These are phyloP conservation scores for Triplophysa yarkandensis DNA, from an alignment of 2,797 vertebrate species.

Conservation along the genomic window DNA sequence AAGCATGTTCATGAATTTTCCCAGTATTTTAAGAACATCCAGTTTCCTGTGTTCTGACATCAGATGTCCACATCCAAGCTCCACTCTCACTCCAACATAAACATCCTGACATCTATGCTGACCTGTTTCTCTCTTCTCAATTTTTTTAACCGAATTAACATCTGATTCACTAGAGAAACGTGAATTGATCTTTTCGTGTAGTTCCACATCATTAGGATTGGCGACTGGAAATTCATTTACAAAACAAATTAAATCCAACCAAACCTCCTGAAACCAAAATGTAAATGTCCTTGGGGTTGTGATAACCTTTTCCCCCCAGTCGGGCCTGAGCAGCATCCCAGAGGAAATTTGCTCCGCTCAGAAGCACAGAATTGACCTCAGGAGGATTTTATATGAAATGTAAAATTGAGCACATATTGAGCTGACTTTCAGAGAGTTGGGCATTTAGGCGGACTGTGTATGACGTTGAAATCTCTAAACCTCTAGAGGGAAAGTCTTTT, in stretches of 20 bases:
- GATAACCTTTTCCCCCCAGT: not conserved
- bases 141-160: constrained; percentile 1
- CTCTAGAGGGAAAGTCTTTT: no score
- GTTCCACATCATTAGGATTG: constrained; percentile 4
- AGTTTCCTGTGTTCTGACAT: constrained; percentile 18
- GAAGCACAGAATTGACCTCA: not conserved
- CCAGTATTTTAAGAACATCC: constrained; percentile 23
- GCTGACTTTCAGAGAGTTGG: not conserved
- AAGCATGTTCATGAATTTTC: constrained; percentile 30
- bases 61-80: constrained; percentile 14
- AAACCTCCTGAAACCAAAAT: constrained; percentile 8
- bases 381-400: not conserved
- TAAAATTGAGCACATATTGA: not conserved
- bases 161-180: not conserved
- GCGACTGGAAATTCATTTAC: constrained; percentile 2
- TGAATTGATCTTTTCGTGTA: not conserved
- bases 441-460: no score
- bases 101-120: constrained; percentile 16
- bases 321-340: not conserved
- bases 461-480: no score
- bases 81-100: not conserved
- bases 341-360: not conserved
- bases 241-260: constrained; percentile 21
- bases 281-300: constrained; percentile 15
- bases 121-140: constrained; percentile 4